Evolutionary conservation across 2,888 invertebrate genomes (phyloP).

Genomic region (Gastrophysa polygoni): DNA sequence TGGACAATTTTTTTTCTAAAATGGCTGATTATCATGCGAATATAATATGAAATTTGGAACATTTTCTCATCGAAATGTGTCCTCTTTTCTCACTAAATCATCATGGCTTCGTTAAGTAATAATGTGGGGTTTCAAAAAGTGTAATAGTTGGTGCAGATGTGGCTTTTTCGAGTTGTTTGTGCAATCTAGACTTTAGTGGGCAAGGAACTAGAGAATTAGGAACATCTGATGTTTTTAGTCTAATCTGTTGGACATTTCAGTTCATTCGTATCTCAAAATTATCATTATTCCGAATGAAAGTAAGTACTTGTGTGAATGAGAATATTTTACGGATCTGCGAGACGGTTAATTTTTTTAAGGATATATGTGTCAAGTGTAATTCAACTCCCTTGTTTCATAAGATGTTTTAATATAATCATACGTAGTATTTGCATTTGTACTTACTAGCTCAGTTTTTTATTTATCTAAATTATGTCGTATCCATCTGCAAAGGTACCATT

Average conservation of each 20-base stretch:
- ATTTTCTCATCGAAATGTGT: constrained; percentile 46
- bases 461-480: not conserved
- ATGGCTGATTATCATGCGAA: constrained; percentile 53
- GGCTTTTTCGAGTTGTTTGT: constrained; percentile 35
- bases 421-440: constrained; percentile 6
- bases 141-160: constrained; percentile 29
- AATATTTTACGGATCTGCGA: not conserved
- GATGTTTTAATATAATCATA: not conserved
- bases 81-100: constrained; percentile 37
- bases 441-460: constrained; percentile 1
- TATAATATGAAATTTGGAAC: constrained; percentile 51
- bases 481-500: too few species aligned
- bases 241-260: constrained; percentile 26
- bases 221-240: constrained; percentile 45
- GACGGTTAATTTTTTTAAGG: too few species aligned
- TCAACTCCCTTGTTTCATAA: not conserved
- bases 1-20: constrained; percentile 53
- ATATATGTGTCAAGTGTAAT: too few species aligned
- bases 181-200: constrained; percentile 45
- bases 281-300: constrained; percentile 7
- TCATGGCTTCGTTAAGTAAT: constrained; percentile 21
- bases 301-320: not conserved
- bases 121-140: constrained; percentile 21
- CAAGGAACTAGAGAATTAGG: constrained; percentile 46
- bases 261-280: constrained; percentile 25